Conservation (phyloP, 1,140 invertebrate genomes). For the Temnothorax nylanderi region DNA sequence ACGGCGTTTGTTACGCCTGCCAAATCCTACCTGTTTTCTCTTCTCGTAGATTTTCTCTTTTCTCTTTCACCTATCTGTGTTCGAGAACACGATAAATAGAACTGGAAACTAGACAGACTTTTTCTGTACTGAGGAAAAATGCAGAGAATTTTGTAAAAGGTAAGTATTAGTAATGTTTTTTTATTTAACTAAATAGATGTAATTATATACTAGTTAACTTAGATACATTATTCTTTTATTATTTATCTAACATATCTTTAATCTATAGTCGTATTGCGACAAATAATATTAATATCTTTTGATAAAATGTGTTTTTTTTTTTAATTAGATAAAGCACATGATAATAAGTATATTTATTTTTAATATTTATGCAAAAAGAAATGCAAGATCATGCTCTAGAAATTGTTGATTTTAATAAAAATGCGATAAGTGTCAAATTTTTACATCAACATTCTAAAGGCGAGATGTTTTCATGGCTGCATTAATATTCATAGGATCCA, state of each 20-base stretch:
- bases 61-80: background rate
- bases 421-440: background rate
- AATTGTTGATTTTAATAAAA: background rate
- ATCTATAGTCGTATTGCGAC: background rate
- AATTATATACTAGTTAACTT: background rate
- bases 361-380: background rate
- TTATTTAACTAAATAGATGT: constrained; percentile 4
- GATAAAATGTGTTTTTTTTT: background rate
- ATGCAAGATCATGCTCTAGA: background rate
- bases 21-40: background rate
- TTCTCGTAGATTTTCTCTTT: background rate
- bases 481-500: constrained; percentile 16
- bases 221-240: background rate
- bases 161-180: constrained; percentile 38
- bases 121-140: constrained; percentile 58
- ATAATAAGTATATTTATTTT: constrained; percentile 16
- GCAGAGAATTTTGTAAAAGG: constrained; percentile 61
- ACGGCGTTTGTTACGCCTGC: background rate
- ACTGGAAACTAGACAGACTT: constrained; percentile 48
- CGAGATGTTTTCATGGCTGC: background rate
- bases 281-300: background rate
- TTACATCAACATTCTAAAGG: background rate
- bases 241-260: constrained; percentile 9
- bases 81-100: constrained; percentile 46
- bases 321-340: background rate